phyloP scores from a whole-genome alignment of 2,888 invertebrate species.

The Dyspetes luteomarginatus region DNA sequence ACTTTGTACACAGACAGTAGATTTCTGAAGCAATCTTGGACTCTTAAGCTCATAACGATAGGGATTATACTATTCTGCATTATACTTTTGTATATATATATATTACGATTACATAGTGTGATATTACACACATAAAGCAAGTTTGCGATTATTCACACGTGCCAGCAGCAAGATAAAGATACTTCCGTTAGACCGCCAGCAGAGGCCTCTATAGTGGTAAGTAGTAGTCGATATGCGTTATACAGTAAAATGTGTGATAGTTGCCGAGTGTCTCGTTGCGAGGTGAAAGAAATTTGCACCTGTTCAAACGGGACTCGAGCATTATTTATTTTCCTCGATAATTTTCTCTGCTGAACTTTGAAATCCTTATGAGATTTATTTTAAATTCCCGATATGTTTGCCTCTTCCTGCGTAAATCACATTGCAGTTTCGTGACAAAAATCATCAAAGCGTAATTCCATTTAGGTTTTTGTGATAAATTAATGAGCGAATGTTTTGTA shows the following conservation, averaged over 20 bases:
- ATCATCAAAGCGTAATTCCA: too few relatives aligned
- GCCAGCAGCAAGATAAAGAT: slow-evolving; percentile 50
- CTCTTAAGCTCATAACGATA: slow-evolving; percentile 19
- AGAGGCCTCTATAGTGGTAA: slow-evolving; percentile 25
- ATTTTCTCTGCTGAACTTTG: slow-evolving; percentile 46
- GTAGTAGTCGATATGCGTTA: slow-evolving; percentile 26
- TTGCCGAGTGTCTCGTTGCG: slow-evolving; percentile 26
- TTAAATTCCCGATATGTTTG: too few relatives aligned
- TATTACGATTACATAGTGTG: not conserved
- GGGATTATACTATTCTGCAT: slow-evolving; percentile 6
- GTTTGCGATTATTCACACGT: slow-evolving; percentile 55
- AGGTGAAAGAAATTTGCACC: slow-evolving; percentile 52
- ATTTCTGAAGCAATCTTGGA: slow-evolving; percentile 13
- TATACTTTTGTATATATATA: slow-evolving; percentile 11
- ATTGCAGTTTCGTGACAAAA: not conserved
- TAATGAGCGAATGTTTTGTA: too few relatives aligned
- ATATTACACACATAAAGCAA: slow-evolving; percentile 30
- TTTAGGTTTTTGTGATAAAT: too few relatives aligned
- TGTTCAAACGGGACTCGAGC: slow-evolving; percentile 27
- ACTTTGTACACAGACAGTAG: not conserved
- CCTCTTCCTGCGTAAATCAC: slow-evolving; percentile 4
- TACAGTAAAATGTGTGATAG: slow-evolving; percentile 41
- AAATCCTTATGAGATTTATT: too few relatives aligned
- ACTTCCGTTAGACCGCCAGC: slow-evolving; percentile 48
- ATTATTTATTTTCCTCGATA: slow-evolving; percentile 17